Conservation (phyloP, 2,113 vertebrate species). For the Neomonachus schauinslandi region DNA sequence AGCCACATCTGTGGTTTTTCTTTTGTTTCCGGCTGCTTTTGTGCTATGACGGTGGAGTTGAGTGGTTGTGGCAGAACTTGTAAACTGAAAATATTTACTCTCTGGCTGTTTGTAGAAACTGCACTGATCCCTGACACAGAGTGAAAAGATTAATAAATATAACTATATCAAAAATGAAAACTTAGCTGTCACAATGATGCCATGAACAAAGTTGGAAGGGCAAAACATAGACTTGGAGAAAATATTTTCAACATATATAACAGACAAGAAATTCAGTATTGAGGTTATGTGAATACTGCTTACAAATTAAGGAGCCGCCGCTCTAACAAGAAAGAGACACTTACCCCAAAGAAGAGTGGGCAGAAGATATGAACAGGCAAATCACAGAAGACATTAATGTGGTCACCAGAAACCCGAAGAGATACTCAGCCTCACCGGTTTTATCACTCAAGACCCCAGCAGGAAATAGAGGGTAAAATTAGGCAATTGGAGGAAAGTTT, state of each 20-base stretch:
- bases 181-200: neutral
- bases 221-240: neutral
- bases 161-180: constrained; percentile 10
- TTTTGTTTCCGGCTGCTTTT: neutral
- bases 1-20: neutral
- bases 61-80: neutral
- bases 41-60: too few relatives aligned
- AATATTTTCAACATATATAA: neutral
- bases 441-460: neutral
- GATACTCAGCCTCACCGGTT: neutral
- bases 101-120: neutral
- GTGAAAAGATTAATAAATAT: constrained; percentile 29
- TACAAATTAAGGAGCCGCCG: neutral
- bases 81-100: constrained; percentile 41
- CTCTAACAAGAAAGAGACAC: neutral
- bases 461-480: neutral
- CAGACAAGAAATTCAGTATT: neutral
- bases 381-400: neutral
- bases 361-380: neutral
- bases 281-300: neutral
- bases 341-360: neutral
- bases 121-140: neutral
- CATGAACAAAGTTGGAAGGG: neutral
- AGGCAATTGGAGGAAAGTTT: neutral
- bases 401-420: neutral